Base-by-base conservation (phyloP, 1,140 invertebrate species). In the Diabrotica virgifera region DNA sequence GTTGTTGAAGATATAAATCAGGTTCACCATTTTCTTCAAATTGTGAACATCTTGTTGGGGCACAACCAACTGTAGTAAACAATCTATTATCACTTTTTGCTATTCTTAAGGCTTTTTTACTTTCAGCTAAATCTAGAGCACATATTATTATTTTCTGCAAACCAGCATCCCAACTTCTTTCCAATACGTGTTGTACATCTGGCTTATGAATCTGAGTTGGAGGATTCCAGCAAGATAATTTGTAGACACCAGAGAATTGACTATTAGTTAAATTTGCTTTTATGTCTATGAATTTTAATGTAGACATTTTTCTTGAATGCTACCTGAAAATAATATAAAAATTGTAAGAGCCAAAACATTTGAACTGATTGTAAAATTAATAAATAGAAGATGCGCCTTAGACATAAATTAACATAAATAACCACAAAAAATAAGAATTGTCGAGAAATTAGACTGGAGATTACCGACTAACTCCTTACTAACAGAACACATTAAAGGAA, bases 121-220 rank as follows among this genome's bases (percentile, higher is more conserved):
- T 89, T 65, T 96, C 94, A 40, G 85, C 83, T 7, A 95, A 74
- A 79, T 84, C 91, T 5, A 93, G 92, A 54, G 92, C 91, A 57
- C 95, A 97, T 12, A 97, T 87, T 64, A 97, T 94, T 58, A 97
- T 93, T 82, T 91, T 95, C 38, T 91, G 84, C 50, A 97, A 67
- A 59, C 93, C 92, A 72, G 82, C 83, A 35, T 86, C 80, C 89
- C 90, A 93, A 56, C 90, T 85, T 67, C 94, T 82, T 14, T 88
- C 74, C 50, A 97, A 77, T 40, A 97, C 92, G 75, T 85, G 78
- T 11, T 88, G 76, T 40, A 97, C 82, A 82, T 97, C 95, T 62
- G 88, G 82, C 62, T 88, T 84, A 81, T 97, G 95, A 77, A 95
- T 96, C 74, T 87, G 87, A 5, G 84, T 85, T 0, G 89, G 89